phyloP scores from a whole-genome alignment of 2,797 vertebrate species.

The Arctocebus calabarensis region DNA sequence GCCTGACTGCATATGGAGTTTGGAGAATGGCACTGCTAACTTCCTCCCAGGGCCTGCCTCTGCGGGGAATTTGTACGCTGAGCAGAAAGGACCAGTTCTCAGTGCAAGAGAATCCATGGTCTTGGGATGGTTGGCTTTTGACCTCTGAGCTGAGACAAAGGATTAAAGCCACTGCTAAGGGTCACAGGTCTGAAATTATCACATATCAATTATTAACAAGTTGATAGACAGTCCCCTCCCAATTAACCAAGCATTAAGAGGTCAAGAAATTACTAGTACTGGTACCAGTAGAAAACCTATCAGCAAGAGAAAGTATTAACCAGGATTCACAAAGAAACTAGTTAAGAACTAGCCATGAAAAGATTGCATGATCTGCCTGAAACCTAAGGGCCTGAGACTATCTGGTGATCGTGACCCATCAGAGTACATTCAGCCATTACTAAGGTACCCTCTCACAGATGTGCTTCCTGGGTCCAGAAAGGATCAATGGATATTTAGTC shows the following conservation, averaged over 20 bases:
- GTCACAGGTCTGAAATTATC: neutral
- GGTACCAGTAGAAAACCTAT: neutral
- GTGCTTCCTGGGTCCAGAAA: neutral
- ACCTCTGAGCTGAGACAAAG: neutral
- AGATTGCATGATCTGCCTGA: neutral
- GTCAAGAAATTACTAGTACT: neutral
- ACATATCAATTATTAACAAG: neutral
- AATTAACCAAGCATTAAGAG: neutral
- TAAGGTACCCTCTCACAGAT: neutral
- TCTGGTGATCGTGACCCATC: fast-evolving
- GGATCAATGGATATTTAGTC: neutral
- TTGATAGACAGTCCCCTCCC: neutral
- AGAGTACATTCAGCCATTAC: neutral
- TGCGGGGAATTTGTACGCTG: neutral
- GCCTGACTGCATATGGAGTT: neutral
- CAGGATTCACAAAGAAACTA: neutral
- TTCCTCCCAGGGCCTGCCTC: neutral
- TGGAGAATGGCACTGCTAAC: neutral
- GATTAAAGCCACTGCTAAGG: neutral
- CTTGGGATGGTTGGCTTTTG: neutral
- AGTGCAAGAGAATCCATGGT: neutral
- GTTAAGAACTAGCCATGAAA: neutral
- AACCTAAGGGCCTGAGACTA: neutral
- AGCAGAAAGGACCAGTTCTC: neutral
- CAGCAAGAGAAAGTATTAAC: neutral